Evolutionary conservation across 2,888 invertebrate species (phyloP).

Genomic region (Augiades crinisus): DNA sequence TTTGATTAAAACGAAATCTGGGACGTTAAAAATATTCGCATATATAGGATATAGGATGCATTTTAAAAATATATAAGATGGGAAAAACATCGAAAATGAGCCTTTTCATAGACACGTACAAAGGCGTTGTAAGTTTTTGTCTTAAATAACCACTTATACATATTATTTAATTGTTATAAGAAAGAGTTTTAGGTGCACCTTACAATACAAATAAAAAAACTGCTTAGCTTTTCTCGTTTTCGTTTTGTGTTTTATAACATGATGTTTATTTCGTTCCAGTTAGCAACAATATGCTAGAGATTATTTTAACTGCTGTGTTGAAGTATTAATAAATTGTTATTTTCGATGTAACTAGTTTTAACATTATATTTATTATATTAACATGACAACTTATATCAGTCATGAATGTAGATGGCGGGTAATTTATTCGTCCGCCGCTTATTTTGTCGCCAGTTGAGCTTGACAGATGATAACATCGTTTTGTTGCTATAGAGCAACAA

Average conservation of each 20-base stretch:
- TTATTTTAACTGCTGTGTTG: conserved; percentile 33
- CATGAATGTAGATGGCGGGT: conserved; percentile 70
- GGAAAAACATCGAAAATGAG: no score
- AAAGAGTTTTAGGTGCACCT: neutral
- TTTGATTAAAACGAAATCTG: no score
- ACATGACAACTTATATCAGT: no score
- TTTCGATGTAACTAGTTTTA: conserved; percentile 37
- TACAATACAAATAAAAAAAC: neutral
- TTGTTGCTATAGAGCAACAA: conserved; percentile 59
- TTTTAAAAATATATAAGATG: no score
- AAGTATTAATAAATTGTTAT: conserved; percentile 44
- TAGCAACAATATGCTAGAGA: conserved; percentile 24
- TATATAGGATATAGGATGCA: no score
- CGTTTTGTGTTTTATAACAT: no score
- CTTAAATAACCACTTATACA: no score
- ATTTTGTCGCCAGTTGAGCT: conserved; percentile 71
- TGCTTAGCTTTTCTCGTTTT: neutral
- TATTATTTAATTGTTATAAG: no score
- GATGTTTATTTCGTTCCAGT: neutral
- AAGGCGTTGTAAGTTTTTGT: no score
- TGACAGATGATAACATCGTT: conserved; percentile 67
- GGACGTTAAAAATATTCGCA: no score
- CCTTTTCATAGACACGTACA: no score
- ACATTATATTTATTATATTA: conserved; percentile 37
- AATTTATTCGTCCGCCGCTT: conserved; percentile 68